A percentile compares a stretch with the other conserved stretches of the same genome.
phyloP scores from a whole-genome alignment of 2,113 vertebrate genomes.

The Sturnira hondurensis region DNA sequence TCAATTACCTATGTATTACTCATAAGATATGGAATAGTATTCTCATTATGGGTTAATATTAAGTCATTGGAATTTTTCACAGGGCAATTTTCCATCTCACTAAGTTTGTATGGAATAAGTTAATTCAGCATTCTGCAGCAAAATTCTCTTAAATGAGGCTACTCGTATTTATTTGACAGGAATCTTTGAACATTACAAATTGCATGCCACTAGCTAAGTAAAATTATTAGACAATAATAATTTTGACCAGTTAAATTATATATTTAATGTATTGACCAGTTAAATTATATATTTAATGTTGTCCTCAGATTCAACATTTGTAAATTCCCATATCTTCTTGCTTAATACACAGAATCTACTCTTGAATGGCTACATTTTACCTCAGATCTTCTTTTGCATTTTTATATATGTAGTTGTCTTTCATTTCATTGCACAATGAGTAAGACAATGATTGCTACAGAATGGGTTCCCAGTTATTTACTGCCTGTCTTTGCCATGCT shows the following conservation, averaged over 20 bases:
- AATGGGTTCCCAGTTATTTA: not conserved
- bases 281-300: not conserved
- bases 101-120: not conserved
- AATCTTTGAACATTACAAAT: not conserved
- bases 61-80: not conserved
- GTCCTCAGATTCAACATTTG: not conserved
- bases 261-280: not conserved
- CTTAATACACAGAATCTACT: not conserved
- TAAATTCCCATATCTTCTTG: not conserved
- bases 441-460: not conserved
- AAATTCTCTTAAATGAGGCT: not conserved
- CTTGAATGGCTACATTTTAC: not conserved
- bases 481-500: rapidly evolving
- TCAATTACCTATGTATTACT: not conserved
- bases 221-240: not conserved
- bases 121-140: not conserved
- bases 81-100: not conserved
- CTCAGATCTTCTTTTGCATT: not conserved
- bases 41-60: not conserved
- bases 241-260: not conserved
- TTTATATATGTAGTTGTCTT: not conserved
- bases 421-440: not conserved
- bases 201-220: not conserved
- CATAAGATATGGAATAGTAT: not conserved
- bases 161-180: not conserved